phyloP scores from a whole-genome alignment of 2,113 vertebrate genomes.

The Columba livia region DNA sequence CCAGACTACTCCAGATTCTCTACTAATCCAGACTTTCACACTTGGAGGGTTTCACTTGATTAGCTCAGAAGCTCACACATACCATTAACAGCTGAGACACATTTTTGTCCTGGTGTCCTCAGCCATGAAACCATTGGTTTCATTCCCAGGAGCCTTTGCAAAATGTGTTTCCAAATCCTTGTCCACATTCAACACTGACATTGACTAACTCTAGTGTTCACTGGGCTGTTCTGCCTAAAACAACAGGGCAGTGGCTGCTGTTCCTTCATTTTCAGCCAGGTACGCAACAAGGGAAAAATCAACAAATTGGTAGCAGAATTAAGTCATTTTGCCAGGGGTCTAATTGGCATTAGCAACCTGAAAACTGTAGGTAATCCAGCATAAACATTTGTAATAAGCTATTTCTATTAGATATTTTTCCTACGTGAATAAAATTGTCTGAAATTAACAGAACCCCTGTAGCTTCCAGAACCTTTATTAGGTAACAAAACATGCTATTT shows the following conservation, averaged over 20 bases:
- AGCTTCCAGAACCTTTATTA: slow-evolving; percentile 15
- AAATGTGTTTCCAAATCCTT: background rate
- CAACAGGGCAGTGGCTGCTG: rapidly evolving
- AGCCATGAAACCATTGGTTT: background rate
- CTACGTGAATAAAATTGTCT: background rate
- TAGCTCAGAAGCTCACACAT: background rate
- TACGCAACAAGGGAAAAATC: background rate
- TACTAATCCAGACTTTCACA: background rate
- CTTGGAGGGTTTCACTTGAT: background rate
- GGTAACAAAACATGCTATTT: slow-evolving; percentile 22
- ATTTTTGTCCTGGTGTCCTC: background rate
- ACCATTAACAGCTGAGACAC: background rate
- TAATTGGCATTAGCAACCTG: background rate
- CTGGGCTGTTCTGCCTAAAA: background rate
- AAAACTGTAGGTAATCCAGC: background rate
- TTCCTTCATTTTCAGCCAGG: background rate
- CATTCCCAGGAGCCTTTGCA: background rate
- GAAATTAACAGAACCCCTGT: slow-evolving; percentile 10
- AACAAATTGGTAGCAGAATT: background rate
- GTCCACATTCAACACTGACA: background rate
- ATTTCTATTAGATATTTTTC: background rate
- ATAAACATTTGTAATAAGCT: slow-evolving; percentile 4
- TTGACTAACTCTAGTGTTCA: background rate
- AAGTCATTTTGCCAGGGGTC: background rate
- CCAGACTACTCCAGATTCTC: background rate